Evolutionary conservation across 2,113 vertebrate genomes (phyloP), one percentile per base, ranked within the genome.

Genomic region (Pteropus alecto): DNA sequence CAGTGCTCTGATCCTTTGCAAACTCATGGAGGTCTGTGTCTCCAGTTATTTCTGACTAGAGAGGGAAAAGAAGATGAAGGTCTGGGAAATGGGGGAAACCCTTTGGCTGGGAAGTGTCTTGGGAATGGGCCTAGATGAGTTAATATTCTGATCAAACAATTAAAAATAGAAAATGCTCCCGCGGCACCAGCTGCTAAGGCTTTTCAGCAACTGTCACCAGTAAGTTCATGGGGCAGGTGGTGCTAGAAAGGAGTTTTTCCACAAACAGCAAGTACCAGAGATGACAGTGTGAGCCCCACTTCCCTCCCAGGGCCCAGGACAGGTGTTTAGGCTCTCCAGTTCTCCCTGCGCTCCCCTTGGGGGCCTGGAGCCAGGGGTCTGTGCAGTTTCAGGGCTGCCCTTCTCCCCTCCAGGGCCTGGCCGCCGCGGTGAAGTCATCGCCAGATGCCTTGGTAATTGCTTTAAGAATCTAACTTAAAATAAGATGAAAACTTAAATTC

Each of bases 141-240:
- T 98, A 97, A 98, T 98, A 97, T 98, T 98, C 98, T 67, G 87
- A 98, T 98, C 98, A 98, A 98, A 98, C 96, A 98, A 97, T 98
- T 96, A 93, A 98, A 98, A 98, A 98, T 98, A 99, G 98, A 98
- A 97, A 97, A 98, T 89, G 95, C 98, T 98, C 94, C 97, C 97
- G 26, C 0, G 91, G 91, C 93, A 97, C 85, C 96, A 97, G 97
- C 97, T 96, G 95, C 97, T 14, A 48, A 65, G 94, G 90, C 97
- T 96, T 73, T 81, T 93, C 95, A 48, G 48, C 93, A 93, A 95
- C 94, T 97, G 96, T 92, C 96, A 94, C 96, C 91, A 77, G 90
- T 2, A 63, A 87, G 93, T 95, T 95, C 95, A 22, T 6, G 92
- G 97, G 96, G 95, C 98, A 97, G 96, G 93, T 96, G 98, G 94